These are phyloP conservation scores for Caretta caretta DNA, from an alignment of 2,113 vertebrate genomes.

Conservation along the genomic window DNA sequence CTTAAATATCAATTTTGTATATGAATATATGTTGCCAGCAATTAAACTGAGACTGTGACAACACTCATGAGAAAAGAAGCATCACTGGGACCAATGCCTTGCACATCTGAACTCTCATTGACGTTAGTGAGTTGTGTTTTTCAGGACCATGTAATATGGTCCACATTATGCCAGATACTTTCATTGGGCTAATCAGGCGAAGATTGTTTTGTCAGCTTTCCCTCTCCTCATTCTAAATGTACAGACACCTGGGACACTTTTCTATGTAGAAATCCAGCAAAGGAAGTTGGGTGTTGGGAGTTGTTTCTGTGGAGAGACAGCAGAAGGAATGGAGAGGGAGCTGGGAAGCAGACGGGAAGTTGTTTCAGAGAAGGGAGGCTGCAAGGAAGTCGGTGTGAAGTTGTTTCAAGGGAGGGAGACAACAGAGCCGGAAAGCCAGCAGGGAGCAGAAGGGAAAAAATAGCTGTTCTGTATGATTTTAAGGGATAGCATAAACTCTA, in stretches of 20 bases:
- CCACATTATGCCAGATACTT: not conserved
- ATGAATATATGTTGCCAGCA: fast-evolving
- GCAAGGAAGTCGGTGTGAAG: slow-evolving; percentile 63
- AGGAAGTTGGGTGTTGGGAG: slow-evolving; percentile 61
- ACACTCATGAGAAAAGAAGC: not conserved
- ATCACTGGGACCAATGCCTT: not conserved
- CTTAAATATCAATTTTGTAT: not conserved
- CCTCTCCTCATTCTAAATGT: slow-evolving; percentile 25
- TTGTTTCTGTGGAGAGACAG: slow-evolving; percentile 45
- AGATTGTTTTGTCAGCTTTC: slow-evolving; percentile 20
- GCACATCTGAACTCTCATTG: not conserved
- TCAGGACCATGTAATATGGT: not conserved
- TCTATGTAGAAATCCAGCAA: slow-evolving; percentile 22
- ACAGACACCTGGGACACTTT: slow-evolving; percentile 4
- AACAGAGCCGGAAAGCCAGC: slow-evolving; percentile 69
- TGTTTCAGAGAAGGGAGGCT: slow-evolving; percentile 69
- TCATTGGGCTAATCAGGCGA: not conserved
- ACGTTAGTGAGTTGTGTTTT: not conserved
- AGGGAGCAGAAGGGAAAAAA: slow-evolving; percentile 68
- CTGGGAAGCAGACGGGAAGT: slow-evolving; percentile 66
- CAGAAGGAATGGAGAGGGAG: slow-evolving; percentile 54
- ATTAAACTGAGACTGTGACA: not conserved
- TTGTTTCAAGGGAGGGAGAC: slow-evolving; percentile 68
- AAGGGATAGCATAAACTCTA: slow-evolving; percentile 26
- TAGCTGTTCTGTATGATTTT: slow-evolving; percentile 61